A percentile compares a stretch with the other conserved stretches of the same genome.
Conservation (phyloP, 2,797 vertebrate genomes). For the Atherinosoma microstoma region DNA sequence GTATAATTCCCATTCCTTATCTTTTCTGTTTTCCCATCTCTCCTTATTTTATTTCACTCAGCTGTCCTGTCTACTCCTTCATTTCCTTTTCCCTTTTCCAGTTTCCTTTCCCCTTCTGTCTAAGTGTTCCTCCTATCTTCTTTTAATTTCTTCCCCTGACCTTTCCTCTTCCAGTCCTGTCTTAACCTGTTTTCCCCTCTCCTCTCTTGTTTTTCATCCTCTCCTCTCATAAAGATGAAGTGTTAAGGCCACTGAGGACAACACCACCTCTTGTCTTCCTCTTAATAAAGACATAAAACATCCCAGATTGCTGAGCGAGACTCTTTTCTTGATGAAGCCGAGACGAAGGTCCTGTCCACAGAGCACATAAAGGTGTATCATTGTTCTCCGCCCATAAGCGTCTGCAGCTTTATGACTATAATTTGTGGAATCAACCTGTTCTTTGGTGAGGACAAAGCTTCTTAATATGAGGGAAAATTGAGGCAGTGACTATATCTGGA, state of each 20-base stretch:
- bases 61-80: not conserved
- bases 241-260: slow-evolving; percentile 8
- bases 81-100: not conserved
- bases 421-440: not conserved
- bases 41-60: too few relatives aligned
- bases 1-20: not conserved
- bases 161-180: not conserved
- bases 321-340: slow-evolving; percentile 3
- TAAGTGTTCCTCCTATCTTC: too few relatives aligned
- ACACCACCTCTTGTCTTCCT: not conserved
- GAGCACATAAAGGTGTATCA: not conserved
- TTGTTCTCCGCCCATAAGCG: not conserved
- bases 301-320: slow-evolving; percentile 18
- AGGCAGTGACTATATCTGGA: too few relatives aligned
- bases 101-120: accelerated
- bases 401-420: accelerated
- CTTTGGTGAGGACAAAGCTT: not conserved
- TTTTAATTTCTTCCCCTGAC: too few relatives aligned
- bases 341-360: slow-evolving; percentile 5
- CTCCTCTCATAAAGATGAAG: slow-evolving; percentile 12
- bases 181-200: not conserved
- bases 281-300: slow-evolving; percentile 25
- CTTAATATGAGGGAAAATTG: too few relatives aligned
- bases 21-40: not conserved
- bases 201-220: not conserved